Evolutionary conservation across 1,140 invertebrate species (phyloP).

Genomic region (Cyrtorhinus lividipennis): DNA sequence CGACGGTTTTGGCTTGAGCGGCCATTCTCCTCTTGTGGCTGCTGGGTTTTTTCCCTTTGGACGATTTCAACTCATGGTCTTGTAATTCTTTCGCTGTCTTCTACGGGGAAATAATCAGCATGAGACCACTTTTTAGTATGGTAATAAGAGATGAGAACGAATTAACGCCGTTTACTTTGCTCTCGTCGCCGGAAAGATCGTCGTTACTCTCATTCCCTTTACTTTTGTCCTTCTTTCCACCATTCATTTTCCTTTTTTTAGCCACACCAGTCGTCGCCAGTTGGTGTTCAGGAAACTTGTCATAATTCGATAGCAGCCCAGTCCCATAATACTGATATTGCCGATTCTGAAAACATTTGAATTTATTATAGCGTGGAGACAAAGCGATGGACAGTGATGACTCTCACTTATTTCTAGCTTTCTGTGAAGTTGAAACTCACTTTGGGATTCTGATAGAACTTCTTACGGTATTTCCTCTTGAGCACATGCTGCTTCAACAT

Average conservation of each 20-base stretch:
- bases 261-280: slow-evolving; percentile 43
- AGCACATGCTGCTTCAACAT: slow-evolving; percentile 61
- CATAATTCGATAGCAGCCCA: slow-evolving; percentile 70
- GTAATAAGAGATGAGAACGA: no score
- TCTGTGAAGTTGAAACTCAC: no score
- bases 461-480: slow-evolving; percentile 57
- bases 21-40: slow-evolving; percentile 29
- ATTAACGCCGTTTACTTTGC: not conserved
- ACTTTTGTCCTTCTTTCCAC: slow-evolving; percentile 23
- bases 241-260: slow-evolving; percentile 36
- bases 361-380: no score
- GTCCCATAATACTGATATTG: slow-evolving; percentile 83
- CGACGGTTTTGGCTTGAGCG: slow-evolving; percentile 46
- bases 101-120: no score
- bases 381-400: no score
- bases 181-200: not conserved
- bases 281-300: slow-evolving; percentile 70
- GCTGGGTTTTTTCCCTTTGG: not conserved
- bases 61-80: not conserved
- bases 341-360: slow-evolving; percentile 53
- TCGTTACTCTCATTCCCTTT: slow-evolving; percentile 26
- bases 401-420: no score
- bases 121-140: no score
- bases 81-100: not conserved
- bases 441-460: slow-evolving; percentile 64